A percentile compares a stretch with the other conserved stretches of the same genome.
Evolutionary conservation across 2,888 invertebrate species (phyloP).

Genomic region (Nasonovia ribisnigri): DNA sequence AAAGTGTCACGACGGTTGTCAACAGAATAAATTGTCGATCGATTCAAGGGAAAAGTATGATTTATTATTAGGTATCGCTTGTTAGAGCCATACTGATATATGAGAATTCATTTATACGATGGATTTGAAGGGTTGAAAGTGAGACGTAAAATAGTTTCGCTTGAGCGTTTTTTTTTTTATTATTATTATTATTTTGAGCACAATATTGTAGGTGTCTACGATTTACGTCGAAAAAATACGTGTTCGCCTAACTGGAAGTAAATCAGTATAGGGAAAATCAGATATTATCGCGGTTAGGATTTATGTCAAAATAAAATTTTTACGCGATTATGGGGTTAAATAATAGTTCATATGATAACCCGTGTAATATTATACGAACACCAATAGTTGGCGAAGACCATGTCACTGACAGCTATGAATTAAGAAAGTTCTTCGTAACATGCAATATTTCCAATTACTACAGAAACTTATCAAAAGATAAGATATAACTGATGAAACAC

Average conservation of each 20-base stretch:
- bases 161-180: neutral
- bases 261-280: neutral
- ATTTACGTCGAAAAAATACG: neutral
- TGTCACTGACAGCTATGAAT: neutral
- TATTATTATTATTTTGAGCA: neutral
- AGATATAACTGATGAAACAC: neutral
- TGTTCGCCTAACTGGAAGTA: neutral
- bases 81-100: neutral
- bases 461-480: neutral
- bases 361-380: neutral
- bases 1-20: neutral
- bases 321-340: neutral
- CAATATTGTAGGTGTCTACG: neutral
- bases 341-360: neutral
- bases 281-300: neutral
- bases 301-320: neutral
- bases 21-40: neutral
- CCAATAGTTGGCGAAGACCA: neutral
- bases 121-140: neutral
- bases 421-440: constrained; percentile 2
- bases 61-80: neutral
- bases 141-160: neutral
- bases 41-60: neutral
- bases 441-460: neutral
- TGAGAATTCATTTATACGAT: neutral